phyloP scores from a whole-genome alignment of 2,797 vertebrate species.

The Chelon labrosus region DNA sequence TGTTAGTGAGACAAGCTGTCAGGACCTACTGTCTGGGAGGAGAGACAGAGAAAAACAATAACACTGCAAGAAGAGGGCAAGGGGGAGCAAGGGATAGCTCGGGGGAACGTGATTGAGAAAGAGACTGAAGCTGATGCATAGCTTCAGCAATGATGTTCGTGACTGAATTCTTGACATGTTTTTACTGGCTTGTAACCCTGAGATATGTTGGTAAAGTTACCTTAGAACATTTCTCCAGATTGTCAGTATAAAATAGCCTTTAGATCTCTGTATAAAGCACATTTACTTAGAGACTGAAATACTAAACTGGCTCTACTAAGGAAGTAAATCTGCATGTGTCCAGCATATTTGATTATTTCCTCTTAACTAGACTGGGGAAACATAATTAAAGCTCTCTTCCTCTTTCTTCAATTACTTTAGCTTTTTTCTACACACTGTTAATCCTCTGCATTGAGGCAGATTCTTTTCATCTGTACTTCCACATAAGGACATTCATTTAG shows the following conservation, averaged over 20 bases:
- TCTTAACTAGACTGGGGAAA: background rate
- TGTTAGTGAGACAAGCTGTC: slow-evolving; percentile 80
- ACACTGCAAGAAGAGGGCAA: slow-evolving; percentile 47
- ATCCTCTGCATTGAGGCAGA: slow-evolving; percentile 10
- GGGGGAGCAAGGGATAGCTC: slow-evolving; percentile 48
- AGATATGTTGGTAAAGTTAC: slow-evolving; percentile 54
- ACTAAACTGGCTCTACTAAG: background rate
- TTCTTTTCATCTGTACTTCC: slow-evolving; percentile 25
- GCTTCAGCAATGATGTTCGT: slow-evolving; percentile 54
- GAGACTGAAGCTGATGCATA: slow-evolving; percentile 52
- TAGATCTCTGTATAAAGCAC: slow-evolving; percentile 14
- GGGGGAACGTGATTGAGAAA: slow-evolving; percentile 60
- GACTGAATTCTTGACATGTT: slow-evolving; percentile 64
- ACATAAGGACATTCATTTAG: slow-evolving; percentile 24
- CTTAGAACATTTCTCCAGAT: slow-evolving; percentile 29
- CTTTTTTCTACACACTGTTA: slow-evolving; percentile 5
- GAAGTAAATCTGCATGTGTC: background rate
- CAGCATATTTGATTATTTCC: slow-evolving; percentile 25
- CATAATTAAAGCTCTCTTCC: slow-evolving; percentile 18
- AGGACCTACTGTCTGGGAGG: slow-evolving; percentile 61
- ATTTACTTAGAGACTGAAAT: slow-evolving; percentile 15
- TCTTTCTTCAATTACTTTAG: slow-evolving; percentile 17
- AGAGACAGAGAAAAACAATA: slow-evolving; percentile 70
- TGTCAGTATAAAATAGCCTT: slow-evolving; percentile 57
- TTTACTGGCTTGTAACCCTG: slow-evolving; percentile 50